Base-by-base conservation (phyloP, 2,888 invertebrate species). In the Apotomis capreana region DNA sequence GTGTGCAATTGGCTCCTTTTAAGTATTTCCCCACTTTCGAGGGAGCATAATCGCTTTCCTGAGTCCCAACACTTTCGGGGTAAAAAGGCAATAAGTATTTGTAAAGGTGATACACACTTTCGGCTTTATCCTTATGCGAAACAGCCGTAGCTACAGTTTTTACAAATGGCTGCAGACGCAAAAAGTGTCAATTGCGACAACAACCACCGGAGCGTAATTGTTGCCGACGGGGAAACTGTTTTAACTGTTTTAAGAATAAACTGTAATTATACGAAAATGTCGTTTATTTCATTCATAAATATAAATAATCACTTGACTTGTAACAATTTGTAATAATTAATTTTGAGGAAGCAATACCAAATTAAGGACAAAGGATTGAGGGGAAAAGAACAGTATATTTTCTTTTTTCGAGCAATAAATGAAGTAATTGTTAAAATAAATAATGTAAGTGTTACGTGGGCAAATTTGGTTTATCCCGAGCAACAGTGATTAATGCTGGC, bases 1-100 rank as follows among this genome's bases (percentile, higher is more conserved):
- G 84, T 89, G 87, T 86, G 84, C 87, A 86, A 90, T 89, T 87
- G 89, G 84, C 85, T 86, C 84, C 68, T 74, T 83, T 84, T 84
- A 83, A 88, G 84, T 84, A 84, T 84, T 86, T 84, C 75, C 74
- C 71, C 74, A 73, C 75, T 78, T 76, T 74, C 68, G 70, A 73
- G 68, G 74, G 60, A 75, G 62, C 67, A 63, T 69, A 74, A 65
- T 70, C 73, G 74, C 69, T 73, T 74, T 26, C 44, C 71, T 57
- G 61, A 26, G 10, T 40, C 55, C 61, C 58, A 40, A 36, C n/a
- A 3, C 5, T n/a, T n/a, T 26, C 36, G 36, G 44, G n/a, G 0
- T 44, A 46, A 46, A 57, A 65, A 26, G n/a, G 65, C 36, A 26
- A 46, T 46, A 65, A 57, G 65, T 3, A 46, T 0, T 12, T 26